Evolutionary conservation across 2,888 invertebrate genomes (phyloP), one percentile per base, ranked within the genome.

Genomic region (Phyllotreta cruciferae): DNA sequence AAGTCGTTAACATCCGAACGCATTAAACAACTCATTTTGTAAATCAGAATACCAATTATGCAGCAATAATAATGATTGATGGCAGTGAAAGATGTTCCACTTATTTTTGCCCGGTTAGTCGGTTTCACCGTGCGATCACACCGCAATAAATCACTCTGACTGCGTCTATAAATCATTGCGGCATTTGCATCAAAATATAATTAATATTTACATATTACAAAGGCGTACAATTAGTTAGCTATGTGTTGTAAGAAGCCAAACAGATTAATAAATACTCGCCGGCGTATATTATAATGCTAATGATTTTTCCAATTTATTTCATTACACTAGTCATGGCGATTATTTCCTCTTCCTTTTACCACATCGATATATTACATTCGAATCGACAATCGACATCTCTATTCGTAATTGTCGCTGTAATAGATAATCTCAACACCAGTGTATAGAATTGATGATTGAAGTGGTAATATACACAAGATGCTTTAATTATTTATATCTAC

Each of bases 171-270:
- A 67, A 67, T 67, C 58, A 64, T 50, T 13, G 41, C 14, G 53
- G 50, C 45, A 64, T 67, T 67, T 67, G 62, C 67, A 67, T 67
- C 66, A 71, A 71, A 71, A 72, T 67, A 67, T 71, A 69, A 72
- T 73, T 71, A 73, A 70, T 72, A 73, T 73, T 73, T 69, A 70
- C 73, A 70, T 71, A 68, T 70, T 62, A 64, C 61, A 72, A 72
- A 70, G 68, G 70, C 70, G 71, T 71, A 72, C 73, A 75, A 75
- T 75, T 75, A 73, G 71, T 68, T 71, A 60, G 37, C 54, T 36
- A 67, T 70, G 69, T 68, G 71, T 71, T 63, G 71, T 72, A 72
- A 75, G 70, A 70, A 58, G 34, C 44, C 69, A 65, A 70, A 71
- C 71, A 50, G 58, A 56, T 60, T 62, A 62, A 57, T 57, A 60